Percentiles rank a stretch among this genome's conserved stretches.
These are phyloP conservation scores for Epinotia bilunana DNA, from an alignment of 2,888 invertebrate genomes.

Conservation along the genomic window DNA sequence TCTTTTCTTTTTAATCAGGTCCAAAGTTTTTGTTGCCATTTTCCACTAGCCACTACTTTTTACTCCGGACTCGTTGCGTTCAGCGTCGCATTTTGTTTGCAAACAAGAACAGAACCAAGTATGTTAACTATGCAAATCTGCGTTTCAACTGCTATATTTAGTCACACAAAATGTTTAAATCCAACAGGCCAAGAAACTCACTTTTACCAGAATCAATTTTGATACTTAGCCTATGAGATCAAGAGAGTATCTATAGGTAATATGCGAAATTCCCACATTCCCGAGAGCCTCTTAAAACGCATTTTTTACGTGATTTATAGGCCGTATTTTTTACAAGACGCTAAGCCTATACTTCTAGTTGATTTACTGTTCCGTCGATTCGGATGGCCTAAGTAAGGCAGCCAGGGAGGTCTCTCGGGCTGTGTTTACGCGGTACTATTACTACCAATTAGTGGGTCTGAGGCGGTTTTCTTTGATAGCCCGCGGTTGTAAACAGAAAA, in stretches of 20 bases:
- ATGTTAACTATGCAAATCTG: neutral
- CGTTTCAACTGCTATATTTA: neutral
- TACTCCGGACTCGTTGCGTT: neutral
- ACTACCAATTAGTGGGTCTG: constrained; percentile 76
- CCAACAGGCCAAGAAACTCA: constrained; percentile 4
- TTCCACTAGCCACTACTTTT: neutral
- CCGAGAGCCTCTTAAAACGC: constrained; percentile 26
- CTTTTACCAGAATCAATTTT: constrained; percentile 7
- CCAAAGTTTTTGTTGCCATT: neutral
- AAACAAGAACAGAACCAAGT: no score
- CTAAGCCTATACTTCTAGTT: constrained; percentile 41
- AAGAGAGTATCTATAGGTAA: neutral
- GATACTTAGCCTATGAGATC: constrained; percentile 16
- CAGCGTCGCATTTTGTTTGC: neutral
- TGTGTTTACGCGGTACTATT: constrained; percentile 61
- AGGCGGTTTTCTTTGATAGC: constrained; percentile 75
- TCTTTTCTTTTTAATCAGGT: neutral
- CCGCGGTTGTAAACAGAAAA: constrained; percentile 77
- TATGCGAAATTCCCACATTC: constrained; percentile 41
- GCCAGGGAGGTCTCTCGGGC: constrained; percentile 54
- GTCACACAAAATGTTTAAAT: constrained; percentile 4
- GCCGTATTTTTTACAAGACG: constrained; percentile 36
- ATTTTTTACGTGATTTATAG: constrained; percentile 39
- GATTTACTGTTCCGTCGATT: constrained; percentile 42
- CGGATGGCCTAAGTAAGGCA: constrained; percentile 25